These are phyloP conservation scores for Atta texana DNA, from an alignment of 1,140 invertebrate genomes.

Conservation along the genomic window DNA sequence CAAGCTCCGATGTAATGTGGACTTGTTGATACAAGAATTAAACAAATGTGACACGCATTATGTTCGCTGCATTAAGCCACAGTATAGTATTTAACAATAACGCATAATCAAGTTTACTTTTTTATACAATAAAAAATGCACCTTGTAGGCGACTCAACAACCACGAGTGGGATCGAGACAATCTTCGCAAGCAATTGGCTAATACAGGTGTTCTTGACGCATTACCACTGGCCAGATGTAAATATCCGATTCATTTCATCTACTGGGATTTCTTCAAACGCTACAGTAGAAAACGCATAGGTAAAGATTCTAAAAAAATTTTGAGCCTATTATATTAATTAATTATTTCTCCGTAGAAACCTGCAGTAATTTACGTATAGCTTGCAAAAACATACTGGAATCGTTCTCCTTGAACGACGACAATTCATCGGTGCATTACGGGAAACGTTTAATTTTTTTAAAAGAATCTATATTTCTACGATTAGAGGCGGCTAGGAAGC, in stretches of 20 bases:
- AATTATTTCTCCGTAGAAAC: not conserved
- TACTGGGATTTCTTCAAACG: conserved; percentile 75
- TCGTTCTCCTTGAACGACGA: not conserved
- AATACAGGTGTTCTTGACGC: conserved; percentile 76
- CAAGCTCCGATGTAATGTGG: conserved; percentile 78
- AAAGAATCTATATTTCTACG: conserved; percentile 39
- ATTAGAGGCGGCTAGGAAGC: conserved; percentile 54
- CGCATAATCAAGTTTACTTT: not conserved
- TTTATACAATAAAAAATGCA: conserved; percentile 3
- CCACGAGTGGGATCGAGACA: conserved; percentile 52
- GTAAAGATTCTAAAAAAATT: conserved; percentile 16
- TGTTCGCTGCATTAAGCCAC: conserved; percentile 78
- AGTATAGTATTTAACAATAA: conserved; percentile 63
- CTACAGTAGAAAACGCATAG: conserved; percentile 27
- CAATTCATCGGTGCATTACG: conserved; percentile 36
- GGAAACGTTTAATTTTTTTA: conserved; percentile 61
- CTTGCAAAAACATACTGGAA: conserved; percentile 43
- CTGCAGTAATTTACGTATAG: not conserved
- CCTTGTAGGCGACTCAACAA: conserved; percentile 23
- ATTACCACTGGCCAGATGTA: conserved; percentile 75
- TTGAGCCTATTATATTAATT: conserved; percentile 3
- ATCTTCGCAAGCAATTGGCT: conserved; percentile 77
- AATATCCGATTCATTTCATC: conserved; percentile 73
- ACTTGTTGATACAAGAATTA: conserved; percentile 75
- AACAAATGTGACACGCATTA: conserved; percentile 79